Evolutionary conservation across 2,888 invertebrate genomes (phyloP).

Genomic region (Linnaemya tessellans): DNA sequence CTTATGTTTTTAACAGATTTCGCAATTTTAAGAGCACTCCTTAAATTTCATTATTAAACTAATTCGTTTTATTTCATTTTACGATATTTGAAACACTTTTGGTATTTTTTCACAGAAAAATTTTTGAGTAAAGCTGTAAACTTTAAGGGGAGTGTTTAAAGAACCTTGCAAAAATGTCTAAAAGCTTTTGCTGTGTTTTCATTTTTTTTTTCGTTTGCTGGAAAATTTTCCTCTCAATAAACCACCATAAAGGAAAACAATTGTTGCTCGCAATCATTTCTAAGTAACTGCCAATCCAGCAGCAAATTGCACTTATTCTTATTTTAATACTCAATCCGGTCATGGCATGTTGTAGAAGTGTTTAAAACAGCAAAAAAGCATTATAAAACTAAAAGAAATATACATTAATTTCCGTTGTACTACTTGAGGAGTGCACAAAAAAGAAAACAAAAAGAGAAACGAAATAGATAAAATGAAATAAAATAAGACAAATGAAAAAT

Average conservation of each 20-base stretch:
- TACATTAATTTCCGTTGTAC: constrained; percentile 66
- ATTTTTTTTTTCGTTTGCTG: not conserved
- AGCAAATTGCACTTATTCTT: constrained; percentile 54
- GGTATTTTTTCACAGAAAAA: too few species aligned
- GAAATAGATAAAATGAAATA: too few species aligned
- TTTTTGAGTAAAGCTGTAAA: too few species aligned
- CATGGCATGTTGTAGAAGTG: constrained; percentile 12
- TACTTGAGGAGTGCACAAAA: not conserved
- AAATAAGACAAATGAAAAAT: constrained; percentile 2
- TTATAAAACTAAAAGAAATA: constrained; percentile 47
- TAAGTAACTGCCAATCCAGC: constrained; percentile 60
- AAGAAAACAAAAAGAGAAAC: not conserved
- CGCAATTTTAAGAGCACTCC: too few species aligned
- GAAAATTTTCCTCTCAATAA: not conserved
- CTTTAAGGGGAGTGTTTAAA: too few species aligned
- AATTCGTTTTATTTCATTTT: too few species aligned
- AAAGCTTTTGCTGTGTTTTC: too few species aligned
- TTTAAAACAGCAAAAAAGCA: not conserved
- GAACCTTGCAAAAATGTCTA: too few species aligned
- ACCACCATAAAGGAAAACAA: constrained; percentile 46
- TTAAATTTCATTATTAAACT: too few species aligned
- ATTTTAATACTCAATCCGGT: constrained; percentile 1
- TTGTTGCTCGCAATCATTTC: constrained; percentile 56
- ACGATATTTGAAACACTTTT: too few species aligned
- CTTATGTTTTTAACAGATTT: too few species aligned